Conservation (phyloP, 2,113 vertebrate species). For the Ctenodactylus gundi region DNA sequence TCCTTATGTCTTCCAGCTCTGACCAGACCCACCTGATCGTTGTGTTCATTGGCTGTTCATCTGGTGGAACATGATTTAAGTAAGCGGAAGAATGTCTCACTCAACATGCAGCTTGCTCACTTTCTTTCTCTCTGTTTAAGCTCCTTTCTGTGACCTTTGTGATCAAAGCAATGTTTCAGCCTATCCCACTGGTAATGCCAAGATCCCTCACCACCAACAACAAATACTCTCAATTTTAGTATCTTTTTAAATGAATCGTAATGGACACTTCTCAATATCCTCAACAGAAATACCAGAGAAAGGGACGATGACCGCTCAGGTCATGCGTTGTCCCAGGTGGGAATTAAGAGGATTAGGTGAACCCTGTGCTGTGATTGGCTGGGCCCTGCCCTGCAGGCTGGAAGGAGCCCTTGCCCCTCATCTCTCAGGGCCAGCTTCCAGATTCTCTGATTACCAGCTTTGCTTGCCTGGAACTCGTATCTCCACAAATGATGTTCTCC, state of each 20-base stretch:
- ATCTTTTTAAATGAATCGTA: slow-evolving; percentile 3
- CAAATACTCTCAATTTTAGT: not conserved
- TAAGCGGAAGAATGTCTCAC: not conserved
- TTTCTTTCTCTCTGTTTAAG: no score
- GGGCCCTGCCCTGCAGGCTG: not conserved
- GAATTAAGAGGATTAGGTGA: not conserved
- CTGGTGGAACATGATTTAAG: not conserved
- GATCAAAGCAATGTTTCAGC: not conserved
- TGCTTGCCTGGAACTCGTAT: not conserved
- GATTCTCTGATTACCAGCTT: not conserved
- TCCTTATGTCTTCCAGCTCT: not conserved
- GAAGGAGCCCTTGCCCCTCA: not conserved
- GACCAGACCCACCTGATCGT: not conserved
- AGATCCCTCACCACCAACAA: not conserved
- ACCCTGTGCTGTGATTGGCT: not conserved
- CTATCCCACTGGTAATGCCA: not conserved
- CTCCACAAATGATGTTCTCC: not conserved
- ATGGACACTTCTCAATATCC: not conserved
- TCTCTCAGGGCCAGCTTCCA: not conserved
- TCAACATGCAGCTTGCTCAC: not conserved
- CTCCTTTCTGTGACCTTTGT: not conserved
- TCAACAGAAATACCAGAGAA: slow-evolving; percentile 1
- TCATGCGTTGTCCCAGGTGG: slow-evolving; percentile 16
- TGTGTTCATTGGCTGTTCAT: not conserved
- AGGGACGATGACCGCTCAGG: not conserved